Evolutionary conservation across 2,888 invertebrate species (phyloP).

Genomic region (Zhuqinia jingwanae): DNA sequence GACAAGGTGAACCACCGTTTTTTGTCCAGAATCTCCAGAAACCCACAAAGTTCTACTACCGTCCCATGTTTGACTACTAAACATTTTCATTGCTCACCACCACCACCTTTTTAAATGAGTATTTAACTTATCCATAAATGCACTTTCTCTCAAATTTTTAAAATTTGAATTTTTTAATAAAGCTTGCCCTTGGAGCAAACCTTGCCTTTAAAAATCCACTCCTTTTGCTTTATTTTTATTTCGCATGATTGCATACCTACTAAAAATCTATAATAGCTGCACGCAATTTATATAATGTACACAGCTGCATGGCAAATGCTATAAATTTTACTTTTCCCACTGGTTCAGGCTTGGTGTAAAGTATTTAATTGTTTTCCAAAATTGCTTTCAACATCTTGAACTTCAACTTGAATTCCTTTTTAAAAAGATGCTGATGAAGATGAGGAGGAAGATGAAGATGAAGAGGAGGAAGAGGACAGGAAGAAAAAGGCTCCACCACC

Average conservation of each 20-base stretch:
- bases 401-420: conserved; percentile 15
- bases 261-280: background rate
- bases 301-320: conserved; percentile 23
- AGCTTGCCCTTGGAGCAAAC: conserved; percentile 53
- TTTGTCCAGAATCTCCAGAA: conserved; percentile 56
- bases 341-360: background rate
- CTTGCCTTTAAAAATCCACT: conserved; percentile 24
- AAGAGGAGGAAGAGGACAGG: conserved; percentile 60
- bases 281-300: background rate
- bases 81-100: conserved; percentile 44
- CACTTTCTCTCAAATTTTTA: conserved; percentile 55
- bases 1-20: conserved; percentile 71
- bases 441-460: conserved; percentile 60
- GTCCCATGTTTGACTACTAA: conserved; percentile 59
- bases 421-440: conserved; percentile 47
- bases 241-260: conserved; percentile 41
- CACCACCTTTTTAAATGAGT: conserved; percentile 11
- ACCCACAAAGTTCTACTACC: conserved; percentile 61
- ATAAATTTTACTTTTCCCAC: background rate
- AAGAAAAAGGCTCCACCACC: conserved; percentile 28
- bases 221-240: conserved; percentile 53
- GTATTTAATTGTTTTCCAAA: too few relatives aligned
- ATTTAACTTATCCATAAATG: conserved; percentile 46
- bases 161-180: conserved; percentile 46
- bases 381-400: background rate